phyloP scores from a whole-genome alignment of 2,888 invertebrate genomes.

The Diaperis boleti region DNA sequence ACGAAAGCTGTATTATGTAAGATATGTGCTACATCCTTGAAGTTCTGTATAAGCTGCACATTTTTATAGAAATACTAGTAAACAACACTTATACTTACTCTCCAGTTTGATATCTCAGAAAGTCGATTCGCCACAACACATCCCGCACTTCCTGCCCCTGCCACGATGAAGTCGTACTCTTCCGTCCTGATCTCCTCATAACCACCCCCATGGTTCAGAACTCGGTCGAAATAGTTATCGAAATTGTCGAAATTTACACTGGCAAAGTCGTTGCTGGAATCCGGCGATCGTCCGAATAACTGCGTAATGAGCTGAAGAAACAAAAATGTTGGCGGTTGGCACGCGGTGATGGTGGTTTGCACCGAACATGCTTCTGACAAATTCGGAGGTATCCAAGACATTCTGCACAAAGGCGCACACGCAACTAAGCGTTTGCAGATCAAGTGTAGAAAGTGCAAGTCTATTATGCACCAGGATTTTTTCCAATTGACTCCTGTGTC shows the following conservation, averaged over 20 bases:
- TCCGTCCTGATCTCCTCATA: slow-evolving; percentile 51
- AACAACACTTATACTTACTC: slow-evolving; percentile 63
- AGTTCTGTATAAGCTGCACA: too few relatives aligned
- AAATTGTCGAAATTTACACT: slow-evolving; percentile 4
- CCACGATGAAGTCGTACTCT: slow-evolving; percentile 73
- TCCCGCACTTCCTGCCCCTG: slow-evolving; percentile 78
- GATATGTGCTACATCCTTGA: too few relatives aligned
- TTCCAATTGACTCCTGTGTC: slow-evolving; percentile 11
- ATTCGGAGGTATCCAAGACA: slow-evolving; percentile 72
- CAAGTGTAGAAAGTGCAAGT: slow-evolving; percentile 27
- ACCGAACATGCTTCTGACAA: slow-evolving; percentile 70
- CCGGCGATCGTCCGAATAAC: slow-evolving; percentile 69
- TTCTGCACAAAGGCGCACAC: slow-evolving; percentile 41
- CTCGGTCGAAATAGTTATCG: neutral
- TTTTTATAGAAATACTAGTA: too few relatives aligned
- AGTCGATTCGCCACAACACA: slow-evolving; percentile 76
- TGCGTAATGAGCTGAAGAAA: slow-evolving; percentile 72
- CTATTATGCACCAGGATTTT: slow-evolving; percentile 25
- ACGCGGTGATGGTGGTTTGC: slow-evolving; percentile 70
- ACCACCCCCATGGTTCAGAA: slow-evolving; percentile 5
- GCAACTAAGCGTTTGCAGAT: slow-evolving; percentile 21
- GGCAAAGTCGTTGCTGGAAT: slow-evolving; percentile 38
- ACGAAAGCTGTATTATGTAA: too few relatives aligned
- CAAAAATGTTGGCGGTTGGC: slow-evolving; percentile 71
- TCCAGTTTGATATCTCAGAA: slow-evolving; percentile 73